Conservation (phyloP, 2,113 vertebrate species). For the Triplophysa rosa region DNA sequence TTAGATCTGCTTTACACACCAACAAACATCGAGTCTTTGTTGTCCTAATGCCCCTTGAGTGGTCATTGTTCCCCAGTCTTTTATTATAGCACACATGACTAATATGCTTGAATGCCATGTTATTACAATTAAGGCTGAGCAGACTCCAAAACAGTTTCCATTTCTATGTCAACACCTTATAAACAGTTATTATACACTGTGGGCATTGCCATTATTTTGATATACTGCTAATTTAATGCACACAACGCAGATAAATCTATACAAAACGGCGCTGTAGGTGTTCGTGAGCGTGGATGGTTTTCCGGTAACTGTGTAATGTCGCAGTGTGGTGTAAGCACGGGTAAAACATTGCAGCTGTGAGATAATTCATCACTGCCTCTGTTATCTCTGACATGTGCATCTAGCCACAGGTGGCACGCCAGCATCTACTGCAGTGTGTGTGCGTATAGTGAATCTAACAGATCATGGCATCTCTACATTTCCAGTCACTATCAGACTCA, state of each 20-base stretch:
- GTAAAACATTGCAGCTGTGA: constrained; percentile 28
- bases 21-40: neutral
- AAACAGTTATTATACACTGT: neutral
- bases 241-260: neutral
- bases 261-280: neutral
- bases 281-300: neutral
- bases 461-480: neutral
- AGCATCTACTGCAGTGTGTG: neutral
- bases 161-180: neutral
- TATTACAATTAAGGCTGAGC: neutral
- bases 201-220: neutral
- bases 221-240: neutral
- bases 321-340: constrained; percentile 16
- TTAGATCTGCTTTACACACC: too few relatives aligned
- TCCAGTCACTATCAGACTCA: neutral
- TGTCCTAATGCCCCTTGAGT: neutral
- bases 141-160: too few relatives aligned
- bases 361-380: neutral
- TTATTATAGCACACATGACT: neutral
- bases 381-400: neutral
- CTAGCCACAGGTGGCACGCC: constrained; percentile 6
- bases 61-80: neutral
- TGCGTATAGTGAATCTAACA: constrained; percentile 5
- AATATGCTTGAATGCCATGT: neutral
- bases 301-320: constrained; percentile 20